Base-by-base conservation (phyloP, 2,888 invertebrate species). In the Stegophylla sp. region DNA sequence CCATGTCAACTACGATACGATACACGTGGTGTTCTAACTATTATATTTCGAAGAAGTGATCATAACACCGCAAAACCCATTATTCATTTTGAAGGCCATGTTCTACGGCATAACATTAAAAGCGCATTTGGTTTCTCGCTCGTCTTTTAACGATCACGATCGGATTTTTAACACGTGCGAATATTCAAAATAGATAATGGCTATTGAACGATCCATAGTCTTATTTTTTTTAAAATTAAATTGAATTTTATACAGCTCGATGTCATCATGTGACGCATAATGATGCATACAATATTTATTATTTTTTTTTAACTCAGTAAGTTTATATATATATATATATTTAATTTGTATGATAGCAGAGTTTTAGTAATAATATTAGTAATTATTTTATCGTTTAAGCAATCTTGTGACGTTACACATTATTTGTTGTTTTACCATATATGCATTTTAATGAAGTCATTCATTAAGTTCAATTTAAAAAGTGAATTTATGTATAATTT, bases 51-150 rank as follows among this genome's bases (percentile, higher is more conserved):
- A 20, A 34, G 34, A 53, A n/a, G n/a, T n/a, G n/a, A 48, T 53
- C 23, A 53, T 48, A 71, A 20, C 15, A 1, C 41, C 20, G 20
- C 1, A 15, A 48, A 53, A 53, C 53, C 53, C 20, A 71, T 71
- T 69, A 69, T 69, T 69, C 34, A 53, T 7, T 28, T 34, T 3
- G 51, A 69, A 69, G 51, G 69, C 12, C 69, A 51, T 67, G 0
- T 20, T 53, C 23, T 12, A n/a, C 41, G 12, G 5, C 43, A 3
- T 5, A 23, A 48, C 10, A 69, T 69, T 48, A 69, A 69, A 48
- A 69, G 26, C 12, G 12, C 48, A 48, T 48, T 48, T 23, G 64
- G 64, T 43, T n/a, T 64, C n/a, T n/a, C 64, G 13, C 64, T 13
- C 64, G 41, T 41, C 34, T 67, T 48, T 69, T 17, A 23, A 28